Conservation (phyloP, 2,888 invertebrate species). For the Linyphia triangularis region DNA sequence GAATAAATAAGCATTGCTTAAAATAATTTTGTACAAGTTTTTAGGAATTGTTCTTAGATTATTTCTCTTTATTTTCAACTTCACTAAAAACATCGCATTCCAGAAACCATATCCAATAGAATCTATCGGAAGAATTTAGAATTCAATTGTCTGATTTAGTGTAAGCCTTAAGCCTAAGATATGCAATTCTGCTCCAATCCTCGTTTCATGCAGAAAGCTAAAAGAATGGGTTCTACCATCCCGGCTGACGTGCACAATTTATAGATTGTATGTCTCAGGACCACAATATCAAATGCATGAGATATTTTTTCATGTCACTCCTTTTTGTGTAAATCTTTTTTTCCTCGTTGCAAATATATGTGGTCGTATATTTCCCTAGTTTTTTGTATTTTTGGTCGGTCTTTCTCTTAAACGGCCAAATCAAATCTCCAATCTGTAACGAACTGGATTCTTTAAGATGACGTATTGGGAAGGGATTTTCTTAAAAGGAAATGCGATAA, state of each 20-base stretch:
- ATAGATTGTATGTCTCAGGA: conserved; percentile 51
- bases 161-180: conserved; percentile 43
- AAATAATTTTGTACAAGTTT: too few relatives aligned
- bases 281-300: conserved; percentile 43
- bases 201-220: background rate
- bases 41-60: background rate
- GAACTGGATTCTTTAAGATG: conserved; percentile 43
- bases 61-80: conserved; percentile 2
- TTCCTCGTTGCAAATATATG: conserved; percentile 10
- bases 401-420: conserved; percentile 51
- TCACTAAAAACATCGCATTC: background rate
- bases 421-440: conserved; percentile 57
- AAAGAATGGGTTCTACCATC: background rate
- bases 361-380: background rate
- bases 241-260: conserved; percentile 49
- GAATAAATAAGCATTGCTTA: too few relatives aligned
- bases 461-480: background rate
- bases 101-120: background rate
- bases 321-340: conserved; percentile 3
- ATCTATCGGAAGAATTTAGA: conserved; percentile 42
- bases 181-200: conserved; percentile 16
- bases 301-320: conserved; percentile 34
- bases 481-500: conserved; percentile 25
- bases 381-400: conserved; percentile 6
- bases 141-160: conserved; percentile 47